Base-by-base conservation (phyloP, 2,888 invertebrate species). In the Andrena marginata region DNA sequence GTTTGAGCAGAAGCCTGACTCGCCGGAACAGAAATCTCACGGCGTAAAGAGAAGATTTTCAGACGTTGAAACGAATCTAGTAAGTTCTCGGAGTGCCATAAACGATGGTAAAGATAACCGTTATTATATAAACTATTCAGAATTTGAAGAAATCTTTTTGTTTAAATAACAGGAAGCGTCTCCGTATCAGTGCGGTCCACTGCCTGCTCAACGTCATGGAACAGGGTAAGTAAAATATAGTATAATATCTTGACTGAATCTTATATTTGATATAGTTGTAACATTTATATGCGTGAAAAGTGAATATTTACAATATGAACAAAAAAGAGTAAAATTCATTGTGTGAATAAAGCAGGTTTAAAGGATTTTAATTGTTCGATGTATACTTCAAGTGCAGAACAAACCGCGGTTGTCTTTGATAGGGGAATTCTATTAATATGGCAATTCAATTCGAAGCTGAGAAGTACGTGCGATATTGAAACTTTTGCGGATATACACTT, bases 21-120 rank as follows among this genome's bases (percentile, higher is more conserved):
- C 92, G 0, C 90, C 92, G 5, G 93, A 94, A 73, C 93, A 92
- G 13, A 94, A 93, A 77, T 89, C 90, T 42, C 94, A 93, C 71
- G 94, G 94, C 23, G 80, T 94, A 31, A 94, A 94, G 74, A 90
- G 94, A 88, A 91, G 94, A 86, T 94, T 93, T 85, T 93, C 93
- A 6, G 94, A 94, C 33, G 89, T 93, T 73, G 94, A 94, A 76
- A 91, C 92, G 68, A 84, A 91, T 75, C 92, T 92, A 90, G 94
- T 94, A 89, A 82, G 84, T 80, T 64, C n/a, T 54, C 10, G 23
- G 10, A 16, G 8, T 64, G 51, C 51, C 26, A 23, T 26, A 29
- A 29, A 23, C n/a, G 48, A 63, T 31, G 16, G 10, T 5, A 29
- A 67, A 54, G 10, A 60, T 70, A 48, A 10, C 49, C 26, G 16